Conservation (phyloP, 2,888 invertebrate species). For the Cinara cedri region DNA sequence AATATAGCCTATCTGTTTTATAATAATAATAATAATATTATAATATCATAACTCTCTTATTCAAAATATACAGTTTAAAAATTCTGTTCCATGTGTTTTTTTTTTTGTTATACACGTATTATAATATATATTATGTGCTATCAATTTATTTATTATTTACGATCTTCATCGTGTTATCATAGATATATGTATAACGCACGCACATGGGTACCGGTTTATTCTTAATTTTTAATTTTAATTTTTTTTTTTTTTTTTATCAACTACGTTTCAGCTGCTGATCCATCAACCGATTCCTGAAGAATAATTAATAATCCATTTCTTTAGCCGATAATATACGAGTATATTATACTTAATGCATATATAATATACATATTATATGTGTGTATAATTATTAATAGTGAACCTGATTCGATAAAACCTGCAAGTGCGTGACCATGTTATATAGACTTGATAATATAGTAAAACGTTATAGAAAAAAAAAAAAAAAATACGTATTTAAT, state of each 20-base stretch:
- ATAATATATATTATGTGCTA: not conserved
- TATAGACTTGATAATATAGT: too few species aligned
- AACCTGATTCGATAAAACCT: constrained; percentile 7
- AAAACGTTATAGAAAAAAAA: not conserved
- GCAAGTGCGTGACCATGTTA: constrained; percentile 12
- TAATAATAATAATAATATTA: not conserved
- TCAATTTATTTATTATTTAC: constrained; percentile 39
- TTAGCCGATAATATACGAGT: not conserved
- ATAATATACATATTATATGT: not conserved
- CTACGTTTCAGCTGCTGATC: constrained; percentile 22
- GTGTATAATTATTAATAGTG: not conserved
- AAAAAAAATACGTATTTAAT: constrained; percentile 8
- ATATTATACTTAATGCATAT: too few species aligned
- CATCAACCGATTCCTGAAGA: constrained; percentile 9
- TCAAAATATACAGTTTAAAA: too few species aligned
- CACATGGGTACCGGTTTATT: too few species aligned
- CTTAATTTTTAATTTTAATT: too few species aligned
- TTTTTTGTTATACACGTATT: not conserved
- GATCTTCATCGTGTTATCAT: constrained; percentile 19
- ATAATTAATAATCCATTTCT: constrained; percentile 37
- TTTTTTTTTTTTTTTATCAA: constrained; percentile 15
- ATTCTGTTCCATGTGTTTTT: constrained; percentile 15
- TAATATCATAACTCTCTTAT: constrained; percentile 13
- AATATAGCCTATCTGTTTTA: not conserved
- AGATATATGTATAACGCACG: not conserved